A percentile compares a stretch with the other conserved stretches of the same genome.
Evolutionary conservation across 2,888 invertebrate genomes (phyloP).

Genomic region (Brachypalpus laphriformis): DNA sequence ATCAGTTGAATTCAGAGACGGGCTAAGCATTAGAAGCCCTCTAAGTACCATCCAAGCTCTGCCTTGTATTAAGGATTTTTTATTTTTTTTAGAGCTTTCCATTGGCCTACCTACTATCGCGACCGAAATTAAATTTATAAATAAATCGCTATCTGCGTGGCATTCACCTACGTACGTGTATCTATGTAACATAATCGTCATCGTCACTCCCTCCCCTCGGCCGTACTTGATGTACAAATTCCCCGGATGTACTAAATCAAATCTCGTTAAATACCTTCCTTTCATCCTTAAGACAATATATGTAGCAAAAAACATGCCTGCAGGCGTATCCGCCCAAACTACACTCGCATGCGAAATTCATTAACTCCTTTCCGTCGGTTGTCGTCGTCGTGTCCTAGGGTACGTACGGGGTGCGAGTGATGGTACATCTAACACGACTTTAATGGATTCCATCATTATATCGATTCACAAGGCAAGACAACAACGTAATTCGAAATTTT

Average conservation of each 20-base stretch:
- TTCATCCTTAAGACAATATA: slow-evolving; percentile 21
- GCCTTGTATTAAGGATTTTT: too few relatives aligned
- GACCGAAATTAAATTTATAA: neutral
- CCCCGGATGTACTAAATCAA: neutral
- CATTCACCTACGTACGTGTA: too few relatives aligned
- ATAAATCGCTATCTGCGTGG: too few relatives aligned
- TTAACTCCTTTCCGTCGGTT: slow-evolving; percentile 10
- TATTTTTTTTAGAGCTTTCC: too few relatives aligned
- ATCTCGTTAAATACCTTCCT: slow-evolving; percentile 26
- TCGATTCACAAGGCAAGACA: neutral
- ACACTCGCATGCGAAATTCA: neutral
- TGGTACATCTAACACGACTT: neutral
- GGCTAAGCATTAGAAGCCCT: too few relatives aligned
- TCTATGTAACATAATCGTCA: neutral
- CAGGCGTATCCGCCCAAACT: neutral
- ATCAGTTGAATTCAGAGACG: too few relatives aligned
- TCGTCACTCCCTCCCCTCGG: neutral
- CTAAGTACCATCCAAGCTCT: too few relatives aligned
- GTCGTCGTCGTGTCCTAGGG: too few relatives aligned
- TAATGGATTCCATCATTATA: slow-evolving; percentile 16
- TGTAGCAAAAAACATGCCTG: neutral
- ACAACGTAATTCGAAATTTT: slow-evolving; percentile 8
- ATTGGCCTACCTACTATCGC: too few relatives aligned
- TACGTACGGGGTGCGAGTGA: too few relatives aligned
- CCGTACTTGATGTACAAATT: neutral